These are phyloP conservation scores for Scomberomorus guttatus DNA, from an alignment of 2,797 vertebrate species.

Conservation along the genomic window DNA sequence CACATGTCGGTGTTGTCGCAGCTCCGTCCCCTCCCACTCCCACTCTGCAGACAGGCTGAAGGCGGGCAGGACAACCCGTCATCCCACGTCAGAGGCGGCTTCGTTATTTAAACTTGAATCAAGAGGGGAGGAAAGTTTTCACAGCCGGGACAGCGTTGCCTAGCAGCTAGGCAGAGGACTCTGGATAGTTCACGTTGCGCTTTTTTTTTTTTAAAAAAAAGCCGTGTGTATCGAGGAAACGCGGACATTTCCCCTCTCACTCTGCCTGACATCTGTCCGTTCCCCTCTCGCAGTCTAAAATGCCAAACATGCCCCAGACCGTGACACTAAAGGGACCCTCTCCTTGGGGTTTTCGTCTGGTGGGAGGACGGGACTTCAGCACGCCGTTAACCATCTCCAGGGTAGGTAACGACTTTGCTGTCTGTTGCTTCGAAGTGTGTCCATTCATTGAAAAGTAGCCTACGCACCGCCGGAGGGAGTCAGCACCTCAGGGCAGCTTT, in stretches of 20 bases:
- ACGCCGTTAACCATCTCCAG: constrained; percentile 94
- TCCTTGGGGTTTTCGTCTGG: constrained; percentile 96
- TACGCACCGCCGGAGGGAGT: not conserved
- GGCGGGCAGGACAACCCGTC: constrained; percentile 68
- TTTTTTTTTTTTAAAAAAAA: not conserved
- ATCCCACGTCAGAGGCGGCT: constrained; percentile 76
- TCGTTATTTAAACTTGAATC: constrained; percentile 83
- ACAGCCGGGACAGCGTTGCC: constrained; percentile 75
- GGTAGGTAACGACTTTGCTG: constrained; percentile 84
- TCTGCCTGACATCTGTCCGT: constrained; percentile 35
- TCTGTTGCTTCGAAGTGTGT: not conserved
- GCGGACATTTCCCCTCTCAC: constrained; percentile 40
- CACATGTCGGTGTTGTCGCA: not conserved
- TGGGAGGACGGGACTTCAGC: constrained; percentile 96
- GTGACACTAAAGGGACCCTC: constrained; percentile 93
- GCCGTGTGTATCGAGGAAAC: not conserved
- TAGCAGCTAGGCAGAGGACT: constrained; percentile 71
- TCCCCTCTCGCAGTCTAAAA: constrained; percentile 12
- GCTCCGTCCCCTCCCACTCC: constrained; percentile 54
- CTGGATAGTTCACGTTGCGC: constrained; percentile 20
- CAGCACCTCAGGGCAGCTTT: not conserved
- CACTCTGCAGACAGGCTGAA: constrained; percentile 26
- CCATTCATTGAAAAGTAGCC: constrained; percentile 45
- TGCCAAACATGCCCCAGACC: constrained; percentile 86
- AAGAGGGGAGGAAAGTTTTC: constrained; percentile 63